phyloP scores from a whole-genome alignment of 92 coral and sea anemone species.

The Epizoanthus rinbou region DNA sequence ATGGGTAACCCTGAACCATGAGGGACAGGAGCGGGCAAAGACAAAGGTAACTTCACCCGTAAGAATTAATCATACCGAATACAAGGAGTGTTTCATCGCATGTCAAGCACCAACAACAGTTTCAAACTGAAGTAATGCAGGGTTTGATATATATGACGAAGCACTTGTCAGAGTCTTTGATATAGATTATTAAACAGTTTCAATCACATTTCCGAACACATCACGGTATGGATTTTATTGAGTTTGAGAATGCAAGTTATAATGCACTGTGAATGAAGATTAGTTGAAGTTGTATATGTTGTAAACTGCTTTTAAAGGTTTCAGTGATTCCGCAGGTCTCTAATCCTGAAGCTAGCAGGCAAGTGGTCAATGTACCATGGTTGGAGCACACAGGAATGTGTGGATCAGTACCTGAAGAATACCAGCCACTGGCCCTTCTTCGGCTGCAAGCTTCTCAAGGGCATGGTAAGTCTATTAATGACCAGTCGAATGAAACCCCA shows the following conservation, averaged over 20 bases:
- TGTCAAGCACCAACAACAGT: background rate
- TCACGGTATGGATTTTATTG: too few species aligned
- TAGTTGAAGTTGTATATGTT: too few species aligned
- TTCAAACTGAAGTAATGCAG: too few species aligned
- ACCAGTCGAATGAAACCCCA: background rate
- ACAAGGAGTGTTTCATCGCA: background rate
- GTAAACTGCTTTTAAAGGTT: too few species aligned
- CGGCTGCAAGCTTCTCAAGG: constrained; percentile 92
- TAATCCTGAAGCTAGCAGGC: constrained; percentile 85
- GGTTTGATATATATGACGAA: too few species aligned
- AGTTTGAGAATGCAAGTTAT: background rate
- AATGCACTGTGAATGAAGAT: too few species aligned
- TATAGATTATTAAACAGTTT: too few species aligned
- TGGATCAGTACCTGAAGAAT: constrained; percentile 78
- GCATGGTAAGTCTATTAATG: constrained; percentile 65
- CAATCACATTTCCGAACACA: too few species aligned
- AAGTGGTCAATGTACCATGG: constrained; percentile 92
- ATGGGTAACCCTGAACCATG: too few species aligned
- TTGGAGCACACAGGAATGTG: constrained; percentile 83
- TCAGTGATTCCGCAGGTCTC: constrained; percentile 38
- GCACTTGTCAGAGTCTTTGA: too few species aligned
- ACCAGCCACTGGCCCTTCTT: constrained; percentile 92
- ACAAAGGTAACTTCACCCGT: too few species aligned
- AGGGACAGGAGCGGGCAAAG: background rate
- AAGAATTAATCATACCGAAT: background rate